Conservation (phyloP, 2,888 invertebrate genomes). For the Rhamnusium bicolor region DNA sequence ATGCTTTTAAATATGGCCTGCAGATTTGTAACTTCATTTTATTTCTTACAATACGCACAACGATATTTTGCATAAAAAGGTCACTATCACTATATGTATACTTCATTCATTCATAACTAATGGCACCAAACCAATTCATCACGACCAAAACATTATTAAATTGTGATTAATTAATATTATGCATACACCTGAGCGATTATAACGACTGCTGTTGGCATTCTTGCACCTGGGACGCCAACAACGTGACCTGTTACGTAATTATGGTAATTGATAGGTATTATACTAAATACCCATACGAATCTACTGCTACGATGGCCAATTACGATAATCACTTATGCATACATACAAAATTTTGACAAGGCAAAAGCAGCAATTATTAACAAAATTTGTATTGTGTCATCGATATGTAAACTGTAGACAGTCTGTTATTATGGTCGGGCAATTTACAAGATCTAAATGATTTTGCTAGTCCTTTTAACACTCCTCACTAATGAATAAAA, state of each 20-base stretch:
- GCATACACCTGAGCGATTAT: slow-evolving; percentile 9
- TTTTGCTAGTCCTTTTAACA: no score
- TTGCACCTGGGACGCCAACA: slow-evolving; percentile 19
- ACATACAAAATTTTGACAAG: not conserved
- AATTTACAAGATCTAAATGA: no score
- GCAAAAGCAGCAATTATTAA: not conserved
- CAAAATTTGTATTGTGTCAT: no score
- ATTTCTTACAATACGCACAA: no score
- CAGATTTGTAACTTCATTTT: no score
- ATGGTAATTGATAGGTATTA: slow-evolving; percentile 19
- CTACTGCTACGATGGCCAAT: not conserved
- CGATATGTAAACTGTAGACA: no score
- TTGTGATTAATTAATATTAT: slow-evolving; percentile 4
- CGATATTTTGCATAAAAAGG: not conserved
- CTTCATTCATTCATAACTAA: not conserved
- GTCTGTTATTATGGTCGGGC: no score
- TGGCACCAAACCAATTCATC: not conserved
- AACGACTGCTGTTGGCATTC: not conserved
- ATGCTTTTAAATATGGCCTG: no score
- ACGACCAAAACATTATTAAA: not conserved
- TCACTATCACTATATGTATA: not conserved
- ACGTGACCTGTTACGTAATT: slow-evolving; percentile 25
- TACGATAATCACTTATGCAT: not conserved
- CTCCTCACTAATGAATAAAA: no score
- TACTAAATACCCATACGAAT: slow-evolving; percentile 12